Evolutionary conservation across 2,888 invertebrate species (phyloP), one percentile per base, ranked within the genome.

Genomic region (Pharmacophagus antenor): DNA sequence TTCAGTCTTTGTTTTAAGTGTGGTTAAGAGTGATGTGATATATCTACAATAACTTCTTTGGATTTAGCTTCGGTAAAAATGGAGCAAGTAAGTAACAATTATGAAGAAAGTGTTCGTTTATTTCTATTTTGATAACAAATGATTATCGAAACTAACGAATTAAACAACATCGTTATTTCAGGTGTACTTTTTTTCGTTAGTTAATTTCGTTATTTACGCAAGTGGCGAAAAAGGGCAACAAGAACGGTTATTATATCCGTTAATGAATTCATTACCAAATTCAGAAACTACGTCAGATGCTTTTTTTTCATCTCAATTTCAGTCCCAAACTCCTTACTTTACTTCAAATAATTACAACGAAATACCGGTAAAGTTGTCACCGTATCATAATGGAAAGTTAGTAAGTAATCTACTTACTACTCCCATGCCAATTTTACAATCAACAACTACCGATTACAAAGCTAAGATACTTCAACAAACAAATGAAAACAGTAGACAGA

Each of bases 31-130:
- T 88, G 84, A 85, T 87, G 88, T 84, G 76, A 65, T 56, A 58
- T 17, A 37, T 37, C 23, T 58, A 51, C 61, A 58, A 63, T 6
- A 3, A 17, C 8, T 42, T 44, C 18, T 44, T 44, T 74, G 58
- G 68, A 72, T 71, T 73, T 76, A 80, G 84, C 82, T 87, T 86
- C 81, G 78, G 70, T 65, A 73, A 82, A 76, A 75, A 90, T 89
- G 89, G 89, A 85, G 86, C 85, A 85, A 79, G 90, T 89, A 85
- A 85, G 88, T 86, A 82, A 25, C 17, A 10, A 21, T 23, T 18
- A 7, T 17, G 8, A 41, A 31, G 10, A 12, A n/a, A 3, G 22
- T n/a, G 6, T 17, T 12, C 10, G 41, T 41, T 37, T 23, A 20
- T 4, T 3, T 51, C 37, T 51, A 44, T 44, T 4, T 8, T 0